Evolutionary conservation across 2,888 invertebrate species (phyloP).

Genomic region (Drosophila meridionalis): DNA sequence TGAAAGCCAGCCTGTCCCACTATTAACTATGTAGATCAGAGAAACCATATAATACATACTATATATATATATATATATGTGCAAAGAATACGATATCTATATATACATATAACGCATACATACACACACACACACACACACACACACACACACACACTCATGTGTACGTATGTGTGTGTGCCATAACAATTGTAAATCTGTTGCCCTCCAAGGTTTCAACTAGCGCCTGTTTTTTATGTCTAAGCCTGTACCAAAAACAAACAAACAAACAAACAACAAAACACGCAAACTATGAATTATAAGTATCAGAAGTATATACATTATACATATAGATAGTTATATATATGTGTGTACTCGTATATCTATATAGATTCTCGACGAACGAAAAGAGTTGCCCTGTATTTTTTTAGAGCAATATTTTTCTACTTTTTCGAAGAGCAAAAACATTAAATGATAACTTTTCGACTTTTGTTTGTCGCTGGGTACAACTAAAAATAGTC

Average conservation of each 20-base stretch:
- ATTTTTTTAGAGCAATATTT: slow-evolving; percentile 77
- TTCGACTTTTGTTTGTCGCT: slow-evolving; percentile 37
- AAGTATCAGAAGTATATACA: slow-evolving; percentile 35
- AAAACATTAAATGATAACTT: slow-evolving; percentile 14
- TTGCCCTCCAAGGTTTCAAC: slow-evolving; percentile 78
- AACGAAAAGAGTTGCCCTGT: slow-evolving; percentile 63
- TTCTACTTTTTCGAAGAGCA: slow-evolving; percentile 72
- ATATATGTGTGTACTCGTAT: slow-evolving; percentile 8
- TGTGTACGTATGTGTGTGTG: slow-evolving; percentile 27
- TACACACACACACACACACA: slow-evolving; percentile 5
- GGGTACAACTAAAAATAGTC: slow-evolving; percentile 20
- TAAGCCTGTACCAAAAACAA: slow-evolving; percentile 61
- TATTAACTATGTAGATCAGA: slow-evolving; percentile 21
- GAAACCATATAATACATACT: slow-evolving; percentile 23
- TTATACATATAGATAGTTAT: slow-evolving; percentile 19
- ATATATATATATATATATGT: slow-evolving; percentile 9
- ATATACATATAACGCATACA: slow-evolving; percentile 14
- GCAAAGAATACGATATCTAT: slow-evolving; percentile 18
- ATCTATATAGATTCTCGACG: slow-evolving; percentile 15
- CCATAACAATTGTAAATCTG: slow-evolving; percentile 57
- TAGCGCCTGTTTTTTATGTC: slow-evolving; percentile 77
- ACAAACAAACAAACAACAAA: slow-evolving; percentile 14
- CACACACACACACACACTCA: slow-evolving; percentile 4
- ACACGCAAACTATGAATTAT: slow-evolving; percentile 39
- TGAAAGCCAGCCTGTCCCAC: not conserved